Conservation (phyloP, 37 sponge, comb jelly and placozoan species). For the Cliona cf. orientalis region DNA sequence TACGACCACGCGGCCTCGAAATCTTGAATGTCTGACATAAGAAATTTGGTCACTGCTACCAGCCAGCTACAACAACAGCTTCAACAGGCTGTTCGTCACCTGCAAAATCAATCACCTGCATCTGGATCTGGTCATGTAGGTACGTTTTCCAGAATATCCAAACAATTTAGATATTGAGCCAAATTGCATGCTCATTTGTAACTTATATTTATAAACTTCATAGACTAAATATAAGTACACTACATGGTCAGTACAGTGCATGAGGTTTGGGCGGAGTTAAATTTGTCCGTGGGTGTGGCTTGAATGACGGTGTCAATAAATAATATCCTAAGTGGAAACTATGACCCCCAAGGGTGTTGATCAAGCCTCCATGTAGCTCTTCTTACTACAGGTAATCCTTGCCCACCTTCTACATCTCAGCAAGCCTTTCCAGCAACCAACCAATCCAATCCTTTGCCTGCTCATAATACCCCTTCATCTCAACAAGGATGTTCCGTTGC, state of each 20-base stretch:
- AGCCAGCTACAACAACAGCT: neutral
- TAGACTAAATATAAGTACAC: neutral
- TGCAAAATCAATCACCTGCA: neutral
- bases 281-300: no score
- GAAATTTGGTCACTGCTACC: neutral
- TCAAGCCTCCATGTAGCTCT: no score
- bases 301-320: no score
- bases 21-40: neutral
- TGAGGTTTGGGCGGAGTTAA: no score
- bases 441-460: slow-evolving; percentile 5
- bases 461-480: neutral
- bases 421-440: neutral
- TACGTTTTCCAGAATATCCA: neutral
- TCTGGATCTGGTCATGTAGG: neutral
- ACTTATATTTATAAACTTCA: neutral
- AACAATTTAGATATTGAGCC: neutral
- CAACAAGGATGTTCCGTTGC: slow-evolving; percentile 1
- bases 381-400: no score
- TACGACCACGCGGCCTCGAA: no score
- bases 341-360: no score
- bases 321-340: no score
- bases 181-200: neutral
- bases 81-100: neutral
- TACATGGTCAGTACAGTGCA: no score
- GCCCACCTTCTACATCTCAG: no score